Evolutionary conservation across 2,797 vertebrate genomes (phyloP).

Genomic region (Champsocephalus esox): DNA sequence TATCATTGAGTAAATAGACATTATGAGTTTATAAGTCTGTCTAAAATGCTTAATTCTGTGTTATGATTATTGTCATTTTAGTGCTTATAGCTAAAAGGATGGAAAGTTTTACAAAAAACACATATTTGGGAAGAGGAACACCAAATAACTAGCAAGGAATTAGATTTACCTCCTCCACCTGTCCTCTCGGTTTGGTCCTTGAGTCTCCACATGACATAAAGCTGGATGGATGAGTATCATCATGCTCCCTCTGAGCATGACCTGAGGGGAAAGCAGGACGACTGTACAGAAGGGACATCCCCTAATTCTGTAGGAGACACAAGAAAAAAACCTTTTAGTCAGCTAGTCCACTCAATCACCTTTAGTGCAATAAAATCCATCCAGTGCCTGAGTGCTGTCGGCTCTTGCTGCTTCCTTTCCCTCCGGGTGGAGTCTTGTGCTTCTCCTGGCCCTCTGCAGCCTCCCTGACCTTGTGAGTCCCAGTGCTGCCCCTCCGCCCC

Average conservation of each 20-base stretch:
- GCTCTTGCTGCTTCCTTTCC: constrained; percentile 88
- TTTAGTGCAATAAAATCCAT: not conserved
- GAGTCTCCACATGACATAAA: constrained; percentile 91
- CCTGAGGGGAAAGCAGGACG: constrained; percentile 93
- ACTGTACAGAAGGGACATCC: constrained; percentile 91
- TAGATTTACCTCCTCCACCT: constrained; percentile 82
- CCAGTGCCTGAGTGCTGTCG: constrained; percentile 89
- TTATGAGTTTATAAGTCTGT: too few species aligned
- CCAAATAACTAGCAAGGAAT: not conserved
- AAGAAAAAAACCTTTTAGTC: not conserved
- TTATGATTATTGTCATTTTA: too few species aligned
- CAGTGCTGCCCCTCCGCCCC: constrained; percentile 86
- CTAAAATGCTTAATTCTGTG: too few species aligned
- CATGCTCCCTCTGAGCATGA: constrained; percentile 82
- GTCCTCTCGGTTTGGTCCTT: constrained; percentile 88
- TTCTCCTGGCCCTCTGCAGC: constrained; percentile 72
- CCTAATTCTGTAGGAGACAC: constrained; percentile 79
- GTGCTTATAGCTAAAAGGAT: too few species aligned
- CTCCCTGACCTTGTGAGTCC: constrained; percentile 87
- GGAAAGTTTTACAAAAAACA: not conserved
- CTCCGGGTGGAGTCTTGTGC: constrained; percentile 75
- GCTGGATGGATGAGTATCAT: constrained; percentile 90
- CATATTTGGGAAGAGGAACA: not conserved
- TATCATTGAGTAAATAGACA: too few species aligned
- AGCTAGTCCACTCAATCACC: not conserved